phyloP scores from a whole-genome alignment of 2,888 invertebrate genomes.

The Cephus rjabovi region DNA sequence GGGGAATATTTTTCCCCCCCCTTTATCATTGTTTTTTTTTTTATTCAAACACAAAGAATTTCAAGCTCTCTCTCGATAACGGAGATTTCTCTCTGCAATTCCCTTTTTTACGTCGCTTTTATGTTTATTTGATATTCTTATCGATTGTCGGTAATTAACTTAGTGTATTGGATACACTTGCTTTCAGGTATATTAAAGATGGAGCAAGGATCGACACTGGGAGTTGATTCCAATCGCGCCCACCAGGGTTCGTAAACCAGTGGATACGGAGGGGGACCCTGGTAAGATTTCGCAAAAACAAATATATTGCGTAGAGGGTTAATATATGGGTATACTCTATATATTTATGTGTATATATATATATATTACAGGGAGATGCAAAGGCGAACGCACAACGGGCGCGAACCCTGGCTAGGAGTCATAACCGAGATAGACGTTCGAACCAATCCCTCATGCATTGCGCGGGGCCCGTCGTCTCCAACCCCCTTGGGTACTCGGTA shows the following conservation, averaged over 20 bases:
- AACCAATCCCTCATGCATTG: conserved; percentile 40
- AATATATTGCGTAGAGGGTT: conserved; percentile 29
- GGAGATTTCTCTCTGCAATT: background rate
- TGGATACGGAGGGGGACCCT: conserved; percentile 19
- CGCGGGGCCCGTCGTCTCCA: conserved; percentile 34
- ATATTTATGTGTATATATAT: background rate
- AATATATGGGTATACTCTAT: background rate
- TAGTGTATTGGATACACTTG: background rate
- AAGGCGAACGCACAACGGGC: background rate
- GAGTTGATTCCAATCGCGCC: background rate
- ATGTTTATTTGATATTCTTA: background rate
- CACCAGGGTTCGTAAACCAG: background rate
- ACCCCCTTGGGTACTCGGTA: conserved; percentile 58
- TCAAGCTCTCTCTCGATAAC: background rate
- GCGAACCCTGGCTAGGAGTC: conserved; percentile 38
- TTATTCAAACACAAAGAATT: background rate
- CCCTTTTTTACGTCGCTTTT: background rate
- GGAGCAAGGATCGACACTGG: background rate
- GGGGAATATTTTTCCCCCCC: background rate
- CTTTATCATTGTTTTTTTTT: background rate
- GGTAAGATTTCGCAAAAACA: conserved; percentile 35
- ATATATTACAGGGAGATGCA: background rate
- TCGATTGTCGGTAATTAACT: background rate
- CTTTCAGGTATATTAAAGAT: background rate
- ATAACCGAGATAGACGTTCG: conserved; percentile 57